Evolutionary conservation across 2,888 invertebrate species (phyloP), one percentile per base, ranked within the genome.

Genomic region (Ethmia dodecea): DNA sequence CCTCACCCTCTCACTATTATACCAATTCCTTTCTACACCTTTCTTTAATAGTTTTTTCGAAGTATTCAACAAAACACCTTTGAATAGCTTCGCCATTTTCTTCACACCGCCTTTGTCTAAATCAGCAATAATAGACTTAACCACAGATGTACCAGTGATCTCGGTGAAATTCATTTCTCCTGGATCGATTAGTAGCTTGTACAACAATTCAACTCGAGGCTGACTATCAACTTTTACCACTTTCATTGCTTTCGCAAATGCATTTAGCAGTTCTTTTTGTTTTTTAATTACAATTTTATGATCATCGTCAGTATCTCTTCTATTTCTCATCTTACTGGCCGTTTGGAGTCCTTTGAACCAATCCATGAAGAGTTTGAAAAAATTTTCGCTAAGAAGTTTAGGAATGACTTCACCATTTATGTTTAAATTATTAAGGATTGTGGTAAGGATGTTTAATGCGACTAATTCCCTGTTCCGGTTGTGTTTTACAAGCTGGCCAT

Each of bases 141-240:
- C 72, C 28, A 92, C 63, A 50, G 89, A 90, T 9, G 89, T 89
- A 8, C 89, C 89, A 12, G 92, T 92, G 16, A 90, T 89, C 72
- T 92, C 92, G 54, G 93, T 92, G 42, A 94, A 91, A 68, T 91
- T 90, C 40, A 94, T 88, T 53, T 90, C 90, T 3, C 93, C 93
- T 0, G 93, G 92, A 59, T 89, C 79, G 28, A 92, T 86, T 6
- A 93, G 74, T 1, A 94, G 64, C 51, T 89, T 91, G 37, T 89
- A 89, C 22, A 94, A 63, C 3, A 90, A 81, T 5, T 80, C 74
- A 1, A 93, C 74, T 62, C 90, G 89, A 1, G 83, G 74, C 47
- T 81, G 76, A 20, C 81, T 76, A 16, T 79, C 72, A 4, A 88
- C 75, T 26, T 77, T 72, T 13, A 88, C 81, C 1, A 70, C 68